Evolutionary conservation across 2,797 vertebrate species (phyloP).

Genomic region (Crenichthys baileyi): DNA sequence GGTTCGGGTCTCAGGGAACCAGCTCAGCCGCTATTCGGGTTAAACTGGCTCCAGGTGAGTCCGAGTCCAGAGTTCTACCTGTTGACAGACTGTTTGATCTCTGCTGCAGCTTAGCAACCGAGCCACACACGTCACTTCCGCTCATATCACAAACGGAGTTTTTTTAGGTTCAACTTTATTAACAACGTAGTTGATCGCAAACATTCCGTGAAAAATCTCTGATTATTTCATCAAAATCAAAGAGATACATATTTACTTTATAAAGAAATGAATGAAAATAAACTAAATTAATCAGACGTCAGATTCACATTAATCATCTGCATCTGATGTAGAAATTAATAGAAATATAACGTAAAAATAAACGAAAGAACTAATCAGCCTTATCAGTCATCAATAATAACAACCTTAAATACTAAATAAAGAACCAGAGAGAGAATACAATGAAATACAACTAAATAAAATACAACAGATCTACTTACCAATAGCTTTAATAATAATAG

Average conservation of each 20-base stretch:
- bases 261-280: no score
- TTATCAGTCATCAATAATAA: no score
- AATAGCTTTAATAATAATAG: not conserved
- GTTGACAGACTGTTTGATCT: slow-evolving; percentile 33
- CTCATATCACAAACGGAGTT: not conserved
- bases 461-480: not conserved
- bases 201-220: no score
- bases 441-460: not conserved
- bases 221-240: no score
- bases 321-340: no score
- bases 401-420: no score
- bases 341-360: no score
- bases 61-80: slow-evolving; percentile 13
- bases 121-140: slow-evolving; percentile 41
- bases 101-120: slow-evolving; percentile 68
- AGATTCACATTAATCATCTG: no score
- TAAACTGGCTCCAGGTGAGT: not conserved
- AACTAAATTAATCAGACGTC: no score
- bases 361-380: no score
- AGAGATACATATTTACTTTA: no score
- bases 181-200: not conserved
- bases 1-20: not conserved
- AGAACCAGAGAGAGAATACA: no score
- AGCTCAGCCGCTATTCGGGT: not conserved
- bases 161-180: not conserved